phyloP scores from a whole-genome alignment of 2,888 invertebrate species.

The Drosophila demipolita region DNA sequence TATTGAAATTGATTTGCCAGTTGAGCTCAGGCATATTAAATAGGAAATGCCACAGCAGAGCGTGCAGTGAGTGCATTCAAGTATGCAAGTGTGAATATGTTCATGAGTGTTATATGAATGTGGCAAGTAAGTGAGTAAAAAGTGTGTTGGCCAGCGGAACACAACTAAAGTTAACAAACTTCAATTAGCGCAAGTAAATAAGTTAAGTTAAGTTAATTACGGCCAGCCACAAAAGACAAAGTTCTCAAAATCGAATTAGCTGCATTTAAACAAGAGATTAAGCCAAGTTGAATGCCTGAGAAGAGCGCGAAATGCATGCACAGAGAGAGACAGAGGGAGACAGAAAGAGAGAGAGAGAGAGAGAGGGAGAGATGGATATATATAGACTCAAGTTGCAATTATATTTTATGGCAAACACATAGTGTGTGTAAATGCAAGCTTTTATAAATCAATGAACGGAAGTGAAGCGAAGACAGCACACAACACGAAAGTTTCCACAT shows the following conservation, averaged over 20 bases:
- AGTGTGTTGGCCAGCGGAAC: neutral
- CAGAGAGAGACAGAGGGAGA: neutral
- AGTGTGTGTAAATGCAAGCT: neutral
- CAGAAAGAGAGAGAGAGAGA: neutral
- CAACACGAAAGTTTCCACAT: constrained; percentile 22
- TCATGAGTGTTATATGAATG: constrained; percentile 11
- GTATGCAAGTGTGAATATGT: constrained; percentile 15
- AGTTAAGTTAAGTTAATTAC: constrained; percentile 40
- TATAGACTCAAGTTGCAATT: constrained; percentile 4
- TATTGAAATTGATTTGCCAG: constrained; percentile 75
- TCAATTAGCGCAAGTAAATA: constrained; percentile 68
- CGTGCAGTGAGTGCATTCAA: constrained; percentile 2
- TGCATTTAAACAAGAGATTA: constrained; percentile 77
- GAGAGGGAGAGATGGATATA: too few relatives aligned
- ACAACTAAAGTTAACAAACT: constrained; percentile 33
- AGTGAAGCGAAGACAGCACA: constrained; percentile 47
- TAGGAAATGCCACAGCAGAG: constrained; percentile 29
- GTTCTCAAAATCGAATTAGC: constrained; percentile 78
- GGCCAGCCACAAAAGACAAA: constrained; percentile 21
- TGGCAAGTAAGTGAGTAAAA: neutral
- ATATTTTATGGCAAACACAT: constrained; percentile 26
- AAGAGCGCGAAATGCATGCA: neutral
- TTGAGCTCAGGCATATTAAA: constrained; percentile 71
- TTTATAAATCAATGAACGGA: constrained; percentile 56
- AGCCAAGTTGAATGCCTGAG: constrained; percentile 26